Base-by-base conservation (phyloP, 2,888 invertebrate species). In the Microplitis manilae region DNA sequence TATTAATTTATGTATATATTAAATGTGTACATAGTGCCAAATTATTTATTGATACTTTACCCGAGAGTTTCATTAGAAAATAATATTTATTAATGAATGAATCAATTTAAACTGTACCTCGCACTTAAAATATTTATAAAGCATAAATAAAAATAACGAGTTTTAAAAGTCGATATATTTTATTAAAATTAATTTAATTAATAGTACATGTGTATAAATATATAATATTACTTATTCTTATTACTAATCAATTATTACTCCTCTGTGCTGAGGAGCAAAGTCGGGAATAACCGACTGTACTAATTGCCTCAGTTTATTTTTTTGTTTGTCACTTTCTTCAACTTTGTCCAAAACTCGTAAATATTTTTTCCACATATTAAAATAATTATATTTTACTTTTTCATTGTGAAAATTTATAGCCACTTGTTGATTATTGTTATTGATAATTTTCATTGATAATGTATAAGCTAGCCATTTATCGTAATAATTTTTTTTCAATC, bases 401-500 rank as follows among this genome's bases (percentile, higher is more conserved):
- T 73, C 81, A n/a, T 84, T 80, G 15, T 81, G 81, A 79, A 85
- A 82, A 30, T 74, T 74, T 0, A 17, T 40, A 1, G 87, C 87
- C 41, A 82, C 76, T 59, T 78, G 76, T 41, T 82, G 81, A n/a
- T 85, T 86, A 40, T 84, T 78, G 9, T 82, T 41, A 2, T 75
- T 50, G 13, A 79, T 59, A 68, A 91, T 87, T 83, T 90, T 92
- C 60, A 91, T 84, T 38, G 91, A 85, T 6, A 89, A 86, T 0
- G 91, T 88, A 20, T 91, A 91, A 67, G 89, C 87, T 2, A 90
- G 87, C 91, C 94, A 93, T 77, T 89, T 89, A 61, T 90, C 89
- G 71, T 94, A 92, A 69, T 90, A 90, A 64, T 90, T 84, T 71
- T 92, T 92, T 68, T 91, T 90, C n/a, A 93, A 84, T 81, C 92